Evolutionary conservation across 2,888 invertebrate species (phyloP).

Genomic region (Ectemnius lituratus): DNA sequence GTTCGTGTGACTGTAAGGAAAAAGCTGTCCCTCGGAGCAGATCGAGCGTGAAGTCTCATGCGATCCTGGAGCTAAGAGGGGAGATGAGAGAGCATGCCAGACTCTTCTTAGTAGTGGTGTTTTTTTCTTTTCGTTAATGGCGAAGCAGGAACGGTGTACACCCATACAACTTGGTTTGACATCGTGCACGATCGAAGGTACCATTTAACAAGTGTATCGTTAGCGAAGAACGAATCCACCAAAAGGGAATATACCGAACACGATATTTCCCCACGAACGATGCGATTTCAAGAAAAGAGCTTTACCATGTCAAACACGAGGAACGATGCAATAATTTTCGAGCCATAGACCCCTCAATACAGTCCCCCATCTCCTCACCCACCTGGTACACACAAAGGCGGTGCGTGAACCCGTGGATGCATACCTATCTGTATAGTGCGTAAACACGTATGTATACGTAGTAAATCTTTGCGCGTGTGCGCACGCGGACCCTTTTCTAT

Average conservation of each 20-base stretch:
- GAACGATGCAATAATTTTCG: constrained; percentile 68
- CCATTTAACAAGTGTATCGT: no score
- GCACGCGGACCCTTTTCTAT: constrained; percentile 62
- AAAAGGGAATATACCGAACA: no score
- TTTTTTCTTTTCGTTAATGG: neutral
- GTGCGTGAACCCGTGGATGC: constrained; percentile 39
- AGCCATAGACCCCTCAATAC: constrained; percentile 18
- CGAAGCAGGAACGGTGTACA: neutral
- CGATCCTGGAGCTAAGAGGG: neutral
- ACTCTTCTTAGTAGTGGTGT: constrained; percentile 5
- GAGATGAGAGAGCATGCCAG: constrained; percentile 59
- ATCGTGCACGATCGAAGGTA: no score
- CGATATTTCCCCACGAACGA: constrained; percentile 4
- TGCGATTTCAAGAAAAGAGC: constrained; percentile 23
- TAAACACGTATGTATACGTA: constrained; percentile 68
- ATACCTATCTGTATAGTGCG: constrained; percentile 71
- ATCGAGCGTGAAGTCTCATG: constrained; percentile 18
- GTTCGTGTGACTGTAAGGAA: constrained; percentile 29
- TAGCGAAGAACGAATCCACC: no score
- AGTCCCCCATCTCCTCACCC: constrained; percentile 10
- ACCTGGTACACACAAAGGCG: constrained; percentile 33
- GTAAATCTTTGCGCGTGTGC: constrained; percentile 64
- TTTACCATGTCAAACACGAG: constrained; percentile 30
- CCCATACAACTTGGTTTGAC: no score
- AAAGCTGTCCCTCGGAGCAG: constrained; percentile 17